Evolutionary conservation across 2,888 invertebrate species (phyloP).

Genomic region (Drosophila fulvimacula): DNA sequence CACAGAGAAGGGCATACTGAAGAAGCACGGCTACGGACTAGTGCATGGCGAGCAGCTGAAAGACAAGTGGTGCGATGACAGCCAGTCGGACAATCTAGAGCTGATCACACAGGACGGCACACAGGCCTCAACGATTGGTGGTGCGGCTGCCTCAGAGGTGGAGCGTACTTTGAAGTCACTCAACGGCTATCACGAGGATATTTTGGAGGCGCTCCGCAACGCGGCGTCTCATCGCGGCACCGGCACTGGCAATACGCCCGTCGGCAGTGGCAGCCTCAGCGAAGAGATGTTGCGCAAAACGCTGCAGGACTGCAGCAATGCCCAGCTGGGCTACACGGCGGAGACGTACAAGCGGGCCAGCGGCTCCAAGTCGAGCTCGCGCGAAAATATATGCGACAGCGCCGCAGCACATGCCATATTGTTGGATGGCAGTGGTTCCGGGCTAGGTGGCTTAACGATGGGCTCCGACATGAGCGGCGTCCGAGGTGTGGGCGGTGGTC

Average conservation of each 20-base stretch:
- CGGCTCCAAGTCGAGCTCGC: conserved; percentile 86
- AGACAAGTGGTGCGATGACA: conserved; percentile 91
- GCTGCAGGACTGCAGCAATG: conserved; percentile 87
- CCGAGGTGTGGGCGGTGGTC: conserved; percentile 44
- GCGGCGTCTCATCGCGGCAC: conserved; percentile 91
- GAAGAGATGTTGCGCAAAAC: conserved; percentile 90
- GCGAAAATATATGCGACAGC: conserved; percentile 90
- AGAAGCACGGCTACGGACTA: conserved; percentile 92
- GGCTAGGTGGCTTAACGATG: conserved; percentile 59
- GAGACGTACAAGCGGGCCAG: conserved; percentile 87
- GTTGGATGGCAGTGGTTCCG: conserved; percentile 83
- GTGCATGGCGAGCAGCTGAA: conserved; percentile 89
- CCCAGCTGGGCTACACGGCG: conserved; percentile 86
- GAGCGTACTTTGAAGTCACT: conserved; percentile 94
- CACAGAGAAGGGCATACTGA: conserved; percentile 95
- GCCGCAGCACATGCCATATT: conserved; percentile 86
- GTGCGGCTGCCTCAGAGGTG: conserved; percentile 90
- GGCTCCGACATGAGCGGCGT: conserved; percentile 76
- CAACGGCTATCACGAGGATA: conserved; percentile 96
- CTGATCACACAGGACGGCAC: conserved; percentile 89
- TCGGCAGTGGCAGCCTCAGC: conserved; percentile 88
- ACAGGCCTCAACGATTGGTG: conserved; percentile 87
- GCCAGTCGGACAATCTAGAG: conserved; percentile 90
- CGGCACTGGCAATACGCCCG: conserved; percentile 87
- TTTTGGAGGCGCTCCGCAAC: conserved; percentile 94